These are phyloP conservation scores for Linepithema humile DNA, from an alignment of 1,140 invertebrate genomes.

Conservation along the genomic window DNA sequence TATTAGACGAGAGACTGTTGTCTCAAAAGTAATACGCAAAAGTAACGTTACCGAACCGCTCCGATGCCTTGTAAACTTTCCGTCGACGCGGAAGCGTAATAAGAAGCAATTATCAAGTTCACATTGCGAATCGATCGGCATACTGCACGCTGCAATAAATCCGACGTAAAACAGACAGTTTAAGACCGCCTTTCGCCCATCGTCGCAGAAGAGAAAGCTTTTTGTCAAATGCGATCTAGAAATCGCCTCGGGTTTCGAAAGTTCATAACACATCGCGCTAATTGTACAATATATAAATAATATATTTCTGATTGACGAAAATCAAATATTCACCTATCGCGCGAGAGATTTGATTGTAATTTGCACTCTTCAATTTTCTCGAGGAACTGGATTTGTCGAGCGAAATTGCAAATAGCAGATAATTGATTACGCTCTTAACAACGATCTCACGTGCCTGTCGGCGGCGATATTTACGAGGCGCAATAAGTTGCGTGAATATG, in stretches of 20 bases:
- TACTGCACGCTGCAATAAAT: background rate
- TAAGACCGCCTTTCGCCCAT: background rate
- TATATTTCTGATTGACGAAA: background rate
- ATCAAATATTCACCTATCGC: no score
- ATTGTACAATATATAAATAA: background rate
- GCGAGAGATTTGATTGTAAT: no score
- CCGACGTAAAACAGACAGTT: background rate
- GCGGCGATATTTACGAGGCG: background rate
- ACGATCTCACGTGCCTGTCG: background rate
- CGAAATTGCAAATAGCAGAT: no score
- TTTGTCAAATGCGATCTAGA: background rate
- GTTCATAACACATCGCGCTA: background rate
- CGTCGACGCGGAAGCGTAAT: background rate
- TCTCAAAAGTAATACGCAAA: background rate
- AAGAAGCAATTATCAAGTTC: slow-evolving; percentile 34
- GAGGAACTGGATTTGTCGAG: no score
- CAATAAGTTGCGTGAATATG: slow-evolving; percentile 7
- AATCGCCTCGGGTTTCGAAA: background rate
- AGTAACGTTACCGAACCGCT: background rate
- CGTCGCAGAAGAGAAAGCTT: slow-evolving; percentile 17
- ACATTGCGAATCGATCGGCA: background rate
- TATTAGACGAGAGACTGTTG: background rate
- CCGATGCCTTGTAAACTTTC: background rate
- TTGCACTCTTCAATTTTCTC: no score
- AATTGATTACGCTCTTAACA: no score